Conservation (phyloP, 2,888 invertebrate genomes). For the Andricus quercusramuli region DNA sequence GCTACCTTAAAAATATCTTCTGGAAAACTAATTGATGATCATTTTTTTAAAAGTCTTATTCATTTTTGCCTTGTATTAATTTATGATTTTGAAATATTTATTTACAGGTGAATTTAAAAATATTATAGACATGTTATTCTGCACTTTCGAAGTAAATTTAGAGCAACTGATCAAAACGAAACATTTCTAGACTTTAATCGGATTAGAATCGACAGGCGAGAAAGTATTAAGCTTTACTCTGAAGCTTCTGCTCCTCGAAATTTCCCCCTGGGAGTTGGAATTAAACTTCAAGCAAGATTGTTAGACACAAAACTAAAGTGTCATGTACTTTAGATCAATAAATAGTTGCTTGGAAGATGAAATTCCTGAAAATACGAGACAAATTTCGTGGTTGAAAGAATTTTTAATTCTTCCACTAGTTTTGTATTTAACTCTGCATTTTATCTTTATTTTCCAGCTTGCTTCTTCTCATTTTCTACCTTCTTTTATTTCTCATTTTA, state of each 20-base stretch:
- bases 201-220: conserved; percentile 3
- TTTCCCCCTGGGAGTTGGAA: not conserved
- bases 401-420: not conserved
- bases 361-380: not conserved
- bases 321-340: not conserved
- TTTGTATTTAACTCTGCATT: not conserved
- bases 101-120: not conserved
- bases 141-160: not conserved
- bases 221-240: not conserved
- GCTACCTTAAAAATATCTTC: no score
- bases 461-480: not conserved
- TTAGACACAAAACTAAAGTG: not conserved
- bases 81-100: not conserved
- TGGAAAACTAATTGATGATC: no score
- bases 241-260: not conserved
- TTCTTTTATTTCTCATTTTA: not conserved
- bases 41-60: no score
- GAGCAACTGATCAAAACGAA: not conserved
- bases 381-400: not conserved
- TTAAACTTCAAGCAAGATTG: not conserved
- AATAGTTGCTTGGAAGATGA: not conserved
- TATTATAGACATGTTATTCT: not conserved
- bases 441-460: not conserved
- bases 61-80: not conserved
- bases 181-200: conserved; percentile 13